phyloP scores from a whole-genome alignment of 2,888 invertebrate species.

The Tetropium fuscum region DNA sequence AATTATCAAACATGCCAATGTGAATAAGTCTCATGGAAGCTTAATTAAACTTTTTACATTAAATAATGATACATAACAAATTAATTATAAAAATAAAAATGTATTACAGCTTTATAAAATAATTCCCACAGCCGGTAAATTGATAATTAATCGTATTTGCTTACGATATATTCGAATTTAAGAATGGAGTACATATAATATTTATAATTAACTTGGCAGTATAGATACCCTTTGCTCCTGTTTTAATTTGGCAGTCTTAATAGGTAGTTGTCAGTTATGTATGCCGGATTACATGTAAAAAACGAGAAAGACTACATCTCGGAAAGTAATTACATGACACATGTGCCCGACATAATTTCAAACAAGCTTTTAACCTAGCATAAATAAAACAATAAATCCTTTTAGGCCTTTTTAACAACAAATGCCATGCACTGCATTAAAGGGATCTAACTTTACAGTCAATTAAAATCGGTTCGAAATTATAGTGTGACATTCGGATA shows the following conservation, averaged over 20 bases:
- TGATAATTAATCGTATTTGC: conserved; percentile 15
- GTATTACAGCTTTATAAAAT: background rate
- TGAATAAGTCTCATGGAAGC: too few relatives aligned
- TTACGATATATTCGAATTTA: conserved; percentile 26
- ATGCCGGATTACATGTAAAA: conserved; percentile 48
- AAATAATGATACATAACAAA: too few relatives aligned
- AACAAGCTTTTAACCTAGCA: conserved; percentile 39
- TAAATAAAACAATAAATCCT: conserved; percentile 41
- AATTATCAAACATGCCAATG: too few relatives aligned
- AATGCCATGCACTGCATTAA: conserved; percentile 28
- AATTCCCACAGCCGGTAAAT: conserved; percentile 3
- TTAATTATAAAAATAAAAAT: conserved; percentile 13
- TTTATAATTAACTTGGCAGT: conserved; percentile 49
- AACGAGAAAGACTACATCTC: conserved; percentile 31
- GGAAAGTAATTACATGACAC: conserved; percentile 51
- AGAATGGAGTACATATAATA: conserved; percentile 52
- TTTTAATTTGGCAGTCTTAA: conserved; percentile 51
- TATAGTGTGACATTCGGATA: conserved; percentile 30
- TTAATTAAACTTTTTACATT: too few relatives aligned
- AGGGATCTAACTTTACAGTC: conserved; percentile 41
- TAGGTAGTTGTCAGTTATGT: conserved; percentile 52
- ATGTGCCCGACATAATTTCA: conserved; percentile 51
- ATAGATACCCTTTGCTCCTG: conserved; percentile 30
- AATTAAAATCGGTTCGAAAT: conserved; percentile 44
- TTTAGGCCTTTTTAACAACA: conserved; percentile 33